Evolutionary conservation across 2,797 vertebrate genomes (phyloP).

Genomic region (Gymnodraco acuticeps): DNA sequence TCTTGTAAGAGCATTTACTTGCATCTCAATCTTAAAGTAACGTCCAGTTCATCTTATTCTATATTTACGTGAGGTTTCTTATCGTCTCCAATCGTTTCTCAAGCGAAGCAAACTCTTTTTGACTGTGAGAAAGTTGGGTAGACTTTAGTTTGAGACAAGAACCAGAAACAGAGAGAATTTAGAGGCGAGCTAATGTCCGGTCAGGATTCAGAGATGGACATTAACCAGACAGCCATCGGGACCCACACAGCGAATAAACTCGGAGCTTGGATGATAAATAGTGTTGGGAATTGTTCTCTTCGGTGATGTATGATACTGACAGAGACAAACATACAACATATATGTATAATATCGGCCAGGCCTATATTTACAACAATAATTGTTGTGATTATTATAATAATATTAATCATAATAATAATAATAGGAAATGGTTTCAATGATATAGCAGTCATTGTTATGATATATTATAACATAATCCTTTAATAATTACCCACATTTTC

Average conservation of each 20-base stretch:
- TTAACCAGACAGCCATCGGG: conserved; percentile 76
- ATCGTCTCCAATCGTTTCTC: conserved; percentile 45
- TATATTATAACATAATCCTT: background rate
- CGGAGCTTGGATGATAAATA: conserved; percentile 44
- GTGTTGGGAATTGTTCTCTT: background rate
- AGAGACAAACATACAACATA: background rate
- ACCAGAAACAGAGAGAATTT: conserved; percentile 77
- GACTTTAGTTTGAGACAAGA: conserved; percentile 71
- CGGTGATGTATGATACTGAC: background rate
- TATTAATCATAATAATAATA: background rate
- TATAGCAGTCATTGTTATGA: background rate
- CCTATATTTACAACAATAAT: too few relatives aligned
- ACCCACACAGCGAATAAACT: conserved; percentile 53
- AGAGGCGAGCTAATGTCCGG: conserved; percentile 72
- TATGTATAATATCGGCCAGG: too few relatives aligned
- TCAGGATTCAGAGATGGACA: conserved; percentile 75
- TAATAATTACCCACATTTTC: background rate
- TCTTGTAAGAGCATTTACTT: background rate
- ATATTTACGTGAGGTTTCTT: conserved; percentile 22
- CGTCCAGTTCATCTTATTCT: conserved; percentile 10
- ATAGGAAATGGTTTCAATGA: too few relatives aligned
- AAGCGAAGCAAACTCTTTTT: conserved; percentile 28
- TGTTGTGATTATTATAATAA: background rate
- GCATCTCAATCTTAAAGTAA: background rate
- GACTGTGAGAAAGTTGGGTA: conserved; percentile 60